Base-by-base conservation (phyloP, 1,140 invertebrate genomes). In the Panulirus ornatus region DNA sequence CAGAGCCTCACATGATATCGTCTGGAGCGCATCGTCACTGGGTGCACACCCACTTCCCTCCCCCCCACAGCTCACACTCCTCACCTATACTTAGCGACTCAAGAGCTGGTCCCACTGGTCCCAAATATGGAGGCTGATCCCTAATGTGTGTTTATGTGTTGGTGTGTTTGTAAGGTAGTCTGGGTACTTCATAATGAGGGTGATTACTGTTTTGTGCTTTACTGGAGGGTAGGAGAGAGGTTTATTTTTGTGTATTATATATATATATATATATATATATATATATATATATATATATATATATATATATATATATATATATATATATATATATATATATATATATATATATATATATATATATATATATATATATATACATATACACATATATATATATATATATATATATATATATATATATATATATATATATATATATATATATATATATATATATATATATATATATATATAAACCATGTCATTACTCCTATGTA, bases 241-340 rank as follows among this genome's bases (percentile, higher is more conserved):
- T 58, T 58, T 58, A 58, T 58, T 58, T 11, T 58, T 58, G 11
- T 58, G 51, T 22, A 58, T 58, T 58, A 58, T 58, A 58, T 58
- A 58, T 58, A 58, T 58, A 58, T 58, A 58, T 58, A 58, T 58
- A 58, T 58, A 58, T 58, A 58, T 58, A 58, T 58, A 58, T 58
- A 58, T 58, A 58, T 58, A 58, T 58, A 58, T 58, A 58, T 58
- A 58, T 58, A 58, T 58, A 58, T 58, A 58, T 58, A 58, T 58
- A 58, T 58, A 58, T 58, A 58, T 58, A 58, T 58, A 58, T 58
- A 58, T 58, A 58, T 58, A 58, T 58, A 58, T 58, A 58, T 58
- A 58, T 58, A 58, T 58, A 58, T 58, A 58, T 58, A 58, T 58
- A 58, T 58, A 58, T 58, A 58, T 58, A 58, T 58, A 58, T 58